Evolutionary conservation across 2,888 invertebrate species (phyloP).

Genomic region (Pristionchus entomophagus): DNA sequence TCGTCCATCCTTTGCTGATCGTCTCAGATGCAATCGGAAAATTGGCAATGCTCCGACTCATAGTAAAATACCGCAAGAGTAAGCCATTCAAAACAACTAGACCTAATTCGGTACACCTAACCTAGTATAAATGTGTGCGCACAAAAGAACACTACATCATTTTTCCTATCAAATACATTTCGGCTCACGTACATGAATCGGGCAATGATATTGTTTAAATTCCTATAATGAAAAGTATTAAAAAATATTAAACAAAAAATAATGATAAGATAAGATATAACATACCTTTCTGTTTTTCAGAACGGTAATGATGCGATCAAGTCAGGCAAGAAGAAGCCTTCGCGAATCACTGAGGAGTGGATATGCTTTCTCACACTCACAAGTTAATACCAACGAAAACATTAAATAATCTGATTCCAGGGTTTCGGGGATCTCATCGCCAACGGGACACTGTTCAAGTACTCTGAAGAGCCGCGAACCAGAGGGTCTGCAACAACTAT

Average conservation of each 20-base stretch:
- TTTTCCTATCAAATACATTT: no score
- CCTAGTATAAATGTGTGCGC: no score
- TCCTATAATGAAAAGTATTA: no score
- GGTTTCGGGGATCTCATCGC: conserved; percentile 97
- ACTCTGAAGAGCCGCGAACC: conserved; percentile 55
- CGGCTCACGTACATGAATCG: no score
- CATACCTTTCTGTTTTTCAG: no score
- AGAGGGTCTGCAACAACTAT: no score
- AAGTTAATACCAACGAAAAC: conserved; percentile 77
- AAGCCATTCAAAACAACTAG: no score
- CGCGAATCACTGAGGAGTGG: conserved; percentile 94
- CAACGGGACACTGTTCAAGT: conserved; percentile 75
- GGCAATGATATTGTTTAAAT: no score
- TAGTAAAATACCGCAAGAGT: no score
- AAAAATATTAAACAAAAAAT: not conserved
- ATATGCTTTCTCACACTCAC: conserved; percentile 98
- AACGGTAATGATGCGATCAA: conserved; percentile 65
- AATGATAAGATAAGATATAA: no score
- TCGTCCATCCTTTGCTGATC: conserved; percentile 91
- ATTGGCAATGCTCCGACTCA: no score
- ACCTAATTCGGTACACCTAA: no score
- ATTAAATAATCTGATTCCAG: not conserved
- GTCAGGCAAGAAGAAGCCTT: conserved; percentile 84
- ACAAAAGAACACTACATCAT: not conserved
- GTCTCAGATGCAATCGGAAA: conserved; percentile 87